phyloP scores from a whole-genome alignment of 2,888 invertebrate species.

The Strigamia crassipes region DNA sequence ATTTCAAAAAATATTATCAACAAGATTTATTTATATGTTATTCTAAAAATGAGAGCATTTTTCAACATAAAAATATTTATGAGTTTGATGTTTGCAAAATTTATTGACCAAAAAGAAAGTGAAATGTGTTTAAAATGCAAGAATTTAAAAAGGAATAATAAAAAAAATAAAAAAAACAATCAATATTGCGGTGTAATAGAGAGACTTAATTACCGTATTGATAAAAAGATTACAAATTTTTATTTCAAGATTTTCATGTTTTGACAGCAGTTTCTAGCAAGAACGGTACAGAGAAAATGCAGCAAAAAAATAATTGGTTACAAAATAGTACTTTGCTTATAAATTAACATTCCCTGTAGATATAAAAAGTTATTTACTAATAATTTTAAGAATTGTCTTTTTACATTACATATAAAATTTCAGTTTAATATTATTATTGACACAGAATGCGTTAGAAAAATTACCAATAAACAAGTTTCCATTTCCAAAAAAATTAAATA shows the following conservation, averaged over 20 bases:
- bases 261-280: not conserved
- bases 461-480: too few relatives aligned
- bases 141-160: not conserved
- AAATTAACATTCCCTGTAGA: not conserved
- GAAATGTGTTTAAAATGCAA: not conserved
- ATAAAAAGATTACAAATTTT: slow-evolving; percentile 16
- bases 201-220: not conserved
- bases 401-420: not conserved
- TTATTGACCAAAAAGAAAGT: not conserved
- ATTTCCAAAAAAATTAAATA: too few relatives aligned
- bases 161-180: not conserved
- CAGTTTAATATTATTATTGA: too few relatives aligned
- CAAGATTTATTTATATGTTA: not conserved
- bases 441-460: too few relatives aligned
- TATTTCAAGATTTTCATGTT: not conserved
- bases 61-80: not conserved
- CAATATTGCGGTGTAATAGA: not conserved
- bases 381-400: not conserved
- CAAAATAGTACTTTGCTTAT: not conserved
- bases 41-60: slow-evolving; percentile 10
- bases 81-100: not conserved
- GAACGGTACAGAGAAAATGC: not conserved
- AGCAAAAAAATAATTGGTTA: not conserved
- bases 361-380: not conserved
- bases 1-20: not conserved